Percentiles rank a stretch among this genome's conserved stretches.
Evolutionary conservation across 2,113 vertebrate species (phyloP).

Genomic region (Otocyon megalotis): DNA sequence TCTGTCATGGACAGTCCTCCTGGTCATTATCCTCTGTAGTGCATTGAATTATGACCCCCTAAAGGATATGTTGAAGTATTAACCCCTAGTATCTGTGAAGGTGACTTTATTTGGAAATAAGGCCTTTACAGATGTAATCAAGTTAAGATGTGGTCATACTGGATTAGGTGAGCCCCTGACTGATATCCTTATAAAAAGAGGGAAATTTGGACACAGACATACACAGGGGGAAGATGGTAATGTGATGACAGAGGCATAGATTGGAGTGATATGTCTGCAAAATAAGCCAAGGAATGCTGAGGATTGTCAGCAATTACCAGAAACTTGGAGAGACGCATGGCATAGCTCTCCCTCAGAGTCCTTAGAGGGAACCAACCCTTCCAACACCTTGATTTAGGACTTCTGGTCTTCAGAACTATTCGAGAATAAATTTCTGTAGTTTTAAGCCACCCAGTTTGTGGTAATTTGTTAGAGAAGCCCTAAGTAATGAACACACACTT

Average conservation of each 20-base stretch:
- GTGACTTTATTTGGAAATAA: conserved; percentile 47
- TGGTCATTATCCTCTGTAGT: background rate
- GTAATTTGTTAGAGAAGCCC: background rate
- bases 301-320: background rate
- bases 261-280: background rate
- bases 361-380: background rate
- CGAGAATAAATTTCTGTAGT: conserved; percentile 22
- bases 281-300: conserved; percentile 3
- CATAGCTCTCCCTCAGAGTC: background rate
- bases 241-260: background rate
- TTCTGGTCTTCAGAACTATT: background rate
- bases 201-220: background rate
- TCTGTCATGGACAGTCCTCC: background rate
- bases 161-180: background rate
- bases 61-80: background rate
- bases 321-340: background rate
- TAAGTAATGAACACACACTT: background rate
- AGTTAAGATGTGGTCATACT: background rate
- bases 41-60: background rate
- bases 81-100: background rate
- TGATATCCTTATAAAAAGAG: background rate
- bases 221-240: background rate
- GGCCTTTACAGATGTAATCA: background rate
- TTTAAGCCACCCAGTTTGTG: background rate
- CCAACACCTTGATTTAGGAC: conserved; percentile 8